phyloP scores from a whole-genome alignment of 2,888 invertebrate species.

The Timema podura region DNA sequence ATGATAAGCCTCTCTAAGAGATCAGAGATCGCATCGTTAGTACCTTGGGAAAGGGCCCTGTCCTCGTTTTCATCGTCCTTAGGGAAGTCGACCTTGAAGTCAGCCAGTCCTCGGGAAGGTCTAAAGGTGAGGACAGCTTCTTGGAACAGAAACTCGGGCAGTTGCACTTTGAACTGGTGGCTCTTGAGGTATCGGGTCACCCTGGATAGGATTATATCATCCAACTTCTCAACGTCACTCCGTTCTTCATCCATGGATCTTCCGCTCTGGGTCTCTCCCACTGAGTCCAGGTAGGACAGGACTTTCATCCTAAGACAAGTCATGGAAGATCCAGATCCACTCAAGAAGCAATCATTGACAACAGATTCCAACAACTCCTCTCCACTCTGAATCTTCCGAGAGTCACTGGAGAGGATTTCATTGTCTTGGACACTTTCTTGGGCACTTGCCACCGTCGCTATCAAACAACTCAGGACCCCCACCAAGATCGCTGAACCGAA shows the following conservation, averaged over 20 bases:
- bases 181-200: constrained; percentile 65
- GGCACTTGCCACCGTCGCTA: neutral
- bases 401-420: neutral
- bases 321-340: constrained; percentile 55
- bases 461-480: neutral
- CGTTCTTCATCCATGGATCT: constrained; percentile 29
- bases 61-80: constrained; percentile 30
- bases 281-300: constrained; percentile 68
- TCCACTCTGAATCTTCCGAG: neutral
- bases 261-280: constrained; percentile 49
- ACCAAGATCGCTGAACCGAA: neutral
- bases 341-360: constrained; percentile 67
- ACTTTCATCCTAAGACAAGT: constrained; percentile 74
- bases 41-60: constrained; percentile 34
- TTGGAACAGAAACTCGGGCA: constrained; percentile 69
- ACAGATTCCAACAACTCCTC: constrained; percentile 67
- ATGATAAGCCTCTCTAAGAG: constrained; percentile 2
- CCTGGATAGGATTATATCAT: constrained; percentile 70
- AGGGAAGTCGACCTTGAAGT: constrained; percentile 46
- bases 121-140: constrained; percentile 50
- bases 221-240: constrained; percentile 48
- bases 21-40: neutral
- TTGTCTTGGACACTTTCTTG: neutral
- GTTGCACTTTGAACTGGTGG: constrained; percentile 67
- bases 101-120: constrained; percentile 42